Evolutionary conservation across 2,888 invertebrate species (phyloP), one percentile per base, ranked within the genome.

Genomic region (Lithodes maja): DNA sequence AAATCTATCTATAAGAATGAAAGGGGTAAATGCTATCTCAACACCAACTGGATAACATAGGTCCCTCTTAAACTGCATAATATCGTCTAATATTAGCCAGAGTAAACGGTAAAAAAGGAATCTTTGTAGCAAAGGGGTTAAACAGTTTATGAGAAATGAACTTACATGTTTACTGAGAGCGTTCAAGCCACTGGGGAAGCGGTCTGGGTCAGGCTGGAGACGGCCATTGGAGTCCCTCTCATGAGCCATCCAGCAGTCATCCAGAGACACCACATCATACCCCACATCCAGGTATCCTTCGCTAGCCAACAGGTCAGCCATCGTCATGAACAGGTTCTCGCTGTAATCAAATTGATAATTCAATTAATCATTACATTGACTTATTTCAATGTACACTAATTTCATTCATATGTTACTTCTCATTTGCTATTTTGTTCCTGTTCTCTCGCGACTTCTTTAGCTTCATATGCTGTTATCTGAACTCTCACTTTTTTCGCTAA

Each of bases 181-280:
- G 94, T 96, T 97, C 95, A 99, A 98, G 92, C 99, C 99, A 93
- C 96, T 96, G 0, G 99, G 98, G 94, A 99, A 99, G 92, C 99
- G 94, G 92, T 96, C 95, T 54, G 96, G 95, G 93, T 99, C 99
- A 0, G 98, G 96, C 81, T 97, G 96, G 50, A 99, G 95, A 88
- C 96, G 95, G 12, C 98, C 98, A 91, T 95, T 95, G 9, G 95
- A 93, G 93, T 96, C 97, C 71, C 99, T 95, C 92, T 97, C 96
- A 93, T 97, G 96, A 93, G 97, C 97, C 89, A 98, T 94, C 98
- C 99, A 99, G 94, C 99, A 99, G 94, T 99, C 98, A 93, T 98
- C 98, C 80, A 98, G 96, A 93, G 97, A 98, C 92, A 98, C 96
- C 94, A 98, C 98, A 94, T 98, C 96, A 94, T 99, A 99, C 49